These are phyloP conservation scores for Harpagoxenus sublaevis DNA, from an alignment of 2,888 invertebrate genomes.

Conservation along the genomic window DNA sequence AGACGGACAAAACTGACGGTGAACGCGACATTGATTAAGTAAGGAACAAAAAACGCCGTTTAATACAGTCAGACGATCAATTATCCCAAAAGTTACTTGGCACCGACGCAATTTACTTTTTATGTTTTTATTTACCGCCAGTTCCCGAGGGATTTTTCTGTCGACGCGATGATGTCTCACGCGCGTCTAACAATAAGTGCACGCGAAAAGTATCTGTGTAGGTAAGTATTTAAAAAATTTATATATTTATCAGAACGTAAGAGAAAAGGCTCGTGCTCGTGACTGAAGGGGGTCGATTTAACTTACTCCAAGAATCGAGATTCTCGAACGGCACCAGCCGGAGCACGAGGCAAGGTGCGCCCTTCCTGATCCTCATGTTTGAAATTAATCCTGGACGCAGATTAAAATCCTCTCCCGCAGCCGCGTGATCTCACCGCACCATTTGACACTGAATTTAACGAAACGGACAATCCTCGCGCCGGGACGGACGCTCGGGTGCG, in stretches of 20 bases:
- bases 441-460: constrained; percentile 71
- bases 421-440: constrained; percentile 70
- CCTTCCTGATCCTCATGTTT: constrained; percentile 90
- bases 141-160: not conserved
- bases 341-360: constrained; percentile 89
- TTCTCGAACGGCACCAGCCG: constrained; percentile 88
- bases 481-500: no score
- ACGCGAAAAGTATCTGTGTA: no score
- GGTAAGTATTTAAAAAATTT: not conserved
- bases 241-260: not conserved
- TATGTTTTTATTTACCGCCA: not conserved
- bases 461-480: not conserved
- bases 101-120: not conserved
- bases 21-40: not conserved
- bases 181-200: not conserved
- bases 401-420: not conserved
- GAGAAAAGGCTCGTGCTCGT: not conserved
- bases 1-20: not conserved
- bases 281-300: not conserved
- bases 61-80: not conserved
- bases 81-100: not conserved
- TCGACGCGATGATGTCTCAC: not conserved
- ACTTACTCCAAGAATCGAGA: constrained; percentile 82
- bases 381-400: constrained; percentile 43
- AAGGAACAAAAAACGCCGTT: not conserved